Base-by-base conservation (phyloP, 2,797 vertebrate species). In the Graptemys geographica region DNA sequence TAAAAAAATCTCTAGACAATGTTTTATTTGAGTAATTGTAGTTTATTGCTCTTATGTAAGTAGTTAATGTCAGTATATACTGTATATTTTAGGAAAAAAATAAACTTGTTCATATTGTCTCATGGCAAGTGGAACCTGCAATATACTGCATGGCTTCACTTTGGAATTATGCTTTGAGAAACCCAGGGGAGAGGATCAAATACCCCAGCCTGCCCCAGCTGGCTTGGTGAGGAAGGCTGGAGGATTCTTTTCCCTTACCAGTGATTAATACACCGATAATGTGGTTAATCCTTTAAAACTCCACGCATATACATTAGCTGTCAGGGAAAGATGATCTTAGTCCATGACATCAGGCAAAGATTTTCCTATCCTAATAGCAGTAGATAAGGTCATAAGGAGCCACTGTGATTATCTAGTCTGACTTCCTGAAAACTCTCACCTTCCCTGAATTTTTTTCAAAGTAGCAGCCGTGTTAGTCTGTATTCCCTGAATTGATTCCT, bases 1-100 rank as follows among this genome's bases (percentile, higher is more conserved):
- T 5, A 37, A 37, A 90, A 82, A 8, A 33, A 53, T 1, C 52
- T 2, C 5, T 2, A 53, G 47, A 33, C 47, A 59, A 41, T 6
- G 52, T 10, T 8, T 0, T n/a, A 0, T 0, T 0, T 37, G 4
- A 53, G 0, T 25, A 2, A 79, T 88, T 94, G 69, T 2, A 9
- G 72, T 49, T n/a, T 5, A 51, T 78, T 57, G 1, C 3, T 15
- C 49, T 83, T 76, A 0, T 3, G 13, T 3, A 0, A 76, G 9
- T 8, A 79, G 16, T 84, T 85, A 82, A 44, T 19, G 3, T 41
- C 37, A 69, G 41, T 28, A 44, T 15, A 28, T 27, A 23, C 25
- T 44, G 23, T 44, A 74, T 74, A 74, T 23, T 76, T 47, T 47
- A 76, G 41, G 41, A 15, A 3, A 44, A 27, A 47, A 27, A 23